These are phyloP conservation scores for Dasypolia templi DNA, from an alignment of 2,888 invertebrate genomes.

Conservation along the genomic window DNA sequence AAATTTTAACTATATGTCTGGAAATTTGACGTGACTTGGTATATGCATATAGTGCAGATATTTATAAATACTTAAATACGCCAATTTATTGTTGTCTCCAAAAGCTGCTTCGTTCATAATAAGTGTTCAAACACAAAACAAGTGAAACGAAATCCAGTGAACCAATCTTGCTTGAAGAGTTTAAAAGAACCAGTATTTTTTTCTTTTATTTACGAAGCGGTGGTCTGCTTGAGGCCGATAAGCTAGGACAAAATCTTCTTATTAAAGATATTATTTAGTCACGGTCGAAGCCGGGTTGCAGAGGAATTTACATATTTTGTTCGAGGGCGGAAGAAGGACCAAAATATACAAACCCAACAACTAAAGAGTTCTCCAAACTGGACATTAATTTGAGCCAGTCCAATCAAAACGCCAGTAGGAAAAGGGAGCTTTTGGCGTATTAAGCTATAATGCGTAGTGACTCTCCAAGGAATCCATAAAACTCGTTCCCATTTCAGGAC, in stretches of 20 bases:
- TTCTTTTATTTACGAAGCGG: constrained; percentile 60
- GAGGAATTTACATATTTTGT: constrained; percentile 65
- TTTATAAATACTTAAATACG: background rate
- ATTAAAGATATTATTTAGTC: constrained; percentile 64
- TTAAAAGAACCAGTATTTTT: constrained; percentile 57
- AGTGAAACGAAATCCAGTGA: constrained; percentile 45
- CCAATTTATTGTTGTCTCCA: constrained; percentile 23
- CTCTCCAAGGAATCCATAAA: constrained; percentile 39
- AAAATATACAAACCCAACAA: constrained; percentile 54
- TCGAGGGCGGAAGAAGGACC: constrained; percentile 29
- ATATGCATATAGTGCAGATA: background rate
- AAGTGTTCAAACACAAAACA: constrained; percentile 36
- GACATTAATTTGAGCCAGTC: constrained; percentile 51
- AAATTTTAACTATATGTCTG: no score
- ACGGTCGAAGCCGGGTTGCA: constrained; percentile 41
- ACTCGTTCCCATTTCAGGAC: constrained; percentile 42
- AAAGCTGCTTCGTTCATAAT: constrained; percentile 23
- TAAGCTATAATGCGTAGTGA: constrained; percentile 46
- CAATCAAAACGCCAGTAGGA: no score
- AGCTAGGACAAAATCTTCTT: constrained; percentile 61
- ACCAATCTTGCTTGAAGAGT: constrained; percentile 45
- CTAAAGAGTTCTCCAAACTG: constrained; percentile 48
- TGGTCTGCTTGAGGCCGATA: constrained; percentile 44
- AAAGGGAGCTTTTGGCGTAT: no score
- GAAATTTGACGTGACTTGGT: background rate